phyloP scores from a whole-genome alignment of 2,888 invertebrate species.

The Drosophila mimetica region DNA sequence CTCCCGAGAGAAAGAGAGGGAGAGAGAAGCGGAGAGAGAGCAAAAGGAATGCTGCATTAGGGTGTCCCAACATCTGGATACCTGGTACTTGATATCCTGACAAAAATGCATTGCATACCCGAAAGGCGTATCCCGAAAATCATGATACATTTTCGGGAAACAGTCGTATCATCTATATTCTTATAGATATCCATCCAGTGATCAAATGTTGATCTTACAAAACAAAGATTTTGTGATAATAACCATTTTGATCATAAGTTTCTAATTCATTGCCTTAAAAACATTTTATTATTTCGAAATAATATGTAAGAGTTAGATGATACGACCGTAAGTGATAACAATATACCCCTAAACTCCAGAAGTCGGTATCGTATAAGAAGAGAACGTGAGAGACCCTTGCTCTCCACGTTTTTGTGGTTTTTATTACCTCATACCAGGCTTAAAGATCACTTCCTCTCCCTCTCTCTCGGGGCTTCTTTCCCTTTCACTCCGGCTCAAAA shows the following conservation, averaged over 20 bases:
- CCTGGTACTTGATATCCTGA: background rate
- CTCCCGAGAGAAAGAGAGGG: background rate
- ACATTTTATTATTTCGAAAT: no score
- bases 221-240: no score
- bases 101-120: background rate
- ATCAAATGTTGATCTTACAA: no score
- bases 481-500: constrained; percentile 6
- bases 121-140: no score
- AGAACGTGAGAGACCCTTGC: constrained; percentile 1
- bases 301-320: no score
- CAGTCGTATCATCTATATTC: no score
- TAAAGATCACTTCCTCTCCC: constrained; percentile 24
- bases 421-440: constrained; percentile 14
- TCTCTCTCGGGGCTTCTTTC: background rate
- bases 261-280: no score
- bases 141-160: no score
- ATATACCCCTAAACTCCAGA: background rate
- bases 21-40: background rate
- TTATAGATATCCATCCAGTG: no score
- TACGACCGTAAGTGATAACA: background rate
- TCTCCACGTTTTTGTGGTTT: constrained; percentile 17
- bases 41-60: background rate
- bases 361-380: background rate
- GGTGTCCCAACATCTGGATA: background rate
- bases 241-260: no score